phyloP scores from a whole-genome alignment of 2,888 invertebrate species.

The Drosophila sordidula region DNA sequence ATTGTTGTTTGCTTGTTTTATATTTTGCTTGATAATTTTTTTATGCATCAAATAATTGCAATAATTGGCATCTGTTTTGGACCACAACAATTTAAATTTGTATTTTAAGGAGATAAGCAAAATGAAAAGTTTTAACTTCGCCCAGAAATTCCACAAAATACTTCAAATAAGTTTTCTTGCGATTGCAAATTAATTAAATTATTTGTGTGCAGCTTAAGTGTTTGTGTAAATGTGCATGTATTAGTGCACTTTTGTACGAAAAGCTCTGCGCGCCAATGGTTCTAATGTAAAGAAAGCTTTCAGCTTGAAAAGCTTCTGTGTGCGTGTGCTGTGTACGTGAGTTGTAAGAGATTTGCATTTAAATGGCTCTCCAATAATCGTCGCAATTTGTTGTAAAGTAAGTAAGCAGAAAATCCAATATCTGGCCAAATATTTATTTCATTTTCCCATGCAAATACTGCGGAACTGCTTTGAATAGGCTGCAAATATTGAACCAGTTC shows the following conservation, averaged over 20 bases:
- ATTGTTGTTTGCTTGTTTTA: neutral
- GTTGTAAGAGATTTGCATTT: neutral
- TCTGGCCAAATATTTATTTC: slow-evolving; percentile 18
- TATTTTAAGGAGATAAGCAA: neutral
- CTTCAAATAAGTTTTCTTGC: neutral
- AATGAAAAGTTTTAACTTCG: neutral
- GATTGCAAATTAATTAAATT: neutral
- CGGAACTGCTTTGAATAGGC: neutral
- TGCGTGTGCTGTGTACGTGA: neutral
- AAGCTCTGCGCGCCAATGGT: neutral
- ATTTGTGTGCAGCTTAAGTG: neutral
- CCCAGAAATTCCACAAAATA: neutral
- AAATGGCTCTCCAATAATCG: neutral
- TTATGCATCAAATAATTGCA: slow-evolving; percentile 20
- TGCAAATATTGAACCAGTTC: slow-evolving; percentile 13
- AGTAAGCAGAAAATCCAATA: neutral
- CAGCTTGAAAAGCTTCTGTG: neutral
- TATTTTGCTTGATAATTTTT: neutral
- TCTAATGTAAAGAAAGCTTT: neutral
- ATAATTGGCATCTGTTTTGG: neutral
- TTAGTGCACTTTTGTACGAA: neutral
- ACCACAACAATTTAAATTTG: neutral
- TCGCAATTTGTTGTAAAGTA: slow-evolving; percentile 3
- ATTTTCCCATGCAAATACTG: slow-evolving; percentile 22
- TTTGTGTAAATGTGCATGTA: neutral